These are phyloP conservation scores for Acromyrmex heyeri DNA, from an alignment of 1,140 invertebrate species.

Conservation along the genomic window DNA sequence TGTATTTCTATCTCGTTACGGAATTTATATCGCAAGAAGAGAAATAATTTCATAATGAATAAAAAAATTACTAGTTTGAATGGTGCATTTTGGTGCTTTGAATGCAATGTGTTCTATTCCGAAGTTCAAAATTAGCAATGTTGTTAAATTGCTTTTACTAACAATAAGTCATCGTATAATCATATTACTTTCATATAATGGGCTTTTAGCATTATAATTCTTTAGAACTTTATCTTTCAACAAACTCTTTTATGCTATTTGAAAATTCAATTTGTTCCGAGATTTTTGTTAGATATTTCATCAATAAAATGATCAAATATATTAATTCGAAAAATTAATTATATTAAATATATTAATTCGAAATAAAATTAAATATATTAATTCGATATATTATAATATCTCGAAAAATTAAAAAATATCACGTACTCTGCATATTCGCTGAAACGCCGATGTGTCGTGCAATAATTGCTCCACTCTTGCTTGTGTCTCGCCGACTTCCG, in stretches of 20 bases:
- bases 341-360: too few relatives aligned
- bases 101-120: constrained; percentile 67
- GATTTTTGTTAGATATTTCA: constrained; percentile 30
- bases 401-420: background rate
- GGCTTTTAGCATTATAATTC: constrained; percentile 6
- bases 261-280: background rate
- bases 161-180: constrained; percentile 28
- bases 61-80: constrained; percentile 74
- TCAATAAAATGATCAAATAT: background rate
- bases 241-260: constrained; percentile 29
- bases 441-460: constrained; percentile 92
- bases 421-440: constrained; percentile 91
- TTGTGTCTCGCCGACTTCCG: constrained; percentile 95
- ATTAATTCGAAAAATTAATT: background rate
- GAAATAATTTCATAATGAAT: constrained; percentile 36
- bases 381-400: background rate
- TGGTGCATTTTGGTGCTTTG: constrained; percentile 64
- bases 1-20: background rate
- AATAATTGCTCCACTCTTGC: constrained; percentile 92
- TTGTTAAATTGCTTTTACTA: constrained; percentile 34
- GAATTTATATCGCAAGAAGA: background rate
- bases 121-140: constrained; percentile 42
- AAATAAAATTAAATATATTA: background rate
- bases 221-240: constrained; percentile 23
- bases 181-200: constrained; percentile 25